phyloP scores from a whole-genome alignment of 2,888 invertebrate species.

The Dioctria linearis region DNA sequence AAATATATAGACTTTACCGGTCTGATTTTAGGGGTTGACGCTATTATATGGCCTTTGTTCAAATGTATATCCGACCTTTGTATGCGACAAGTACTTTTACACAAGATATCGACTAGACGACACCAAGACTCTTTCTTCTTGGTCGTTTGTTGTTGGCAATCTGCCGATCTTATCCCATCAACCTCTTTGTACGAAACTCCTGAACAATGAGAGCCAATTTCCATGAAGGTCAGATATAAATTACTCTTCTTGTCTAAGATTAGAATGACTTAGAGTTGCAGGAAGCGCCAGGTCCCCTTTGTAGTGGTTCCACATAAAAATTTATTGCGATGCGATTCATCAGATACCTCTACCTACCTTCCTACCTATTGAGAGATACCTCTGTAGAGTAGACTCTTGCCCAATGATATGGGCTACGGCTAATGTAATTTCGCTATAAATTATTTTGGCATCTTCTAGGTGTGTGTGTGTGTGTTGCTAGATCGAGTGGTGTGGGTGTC shows the following conservation, averaged over 20 bases:
- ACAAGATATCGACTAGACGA: conserved; percentile 7
- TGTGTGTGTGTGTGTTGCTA: too few relatives aligned
- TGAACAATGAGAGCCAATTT: conserved; percentile 3
- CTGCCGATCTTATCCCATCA: not conserved
- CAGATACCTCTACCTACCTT: too few relatives aligned
- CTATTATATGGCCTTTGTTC: not conserved
- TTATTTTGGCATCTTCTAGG: not conserved
- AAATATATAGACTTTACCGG: not conserved
- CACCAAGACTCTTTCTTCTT: not conserved
- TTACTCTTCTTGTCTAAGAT: conserved; percentile 13
- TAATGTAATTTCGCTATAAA: not conserved
- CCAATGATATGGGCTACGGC: not conserved
- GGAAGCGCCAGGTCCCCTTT: not conserved
- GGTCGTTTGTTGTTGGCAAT: not conserved
- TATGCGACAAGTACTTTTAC: not conserved
- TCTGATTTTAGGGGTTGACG: not conserved
- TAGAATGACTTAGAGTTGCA: not conserved
- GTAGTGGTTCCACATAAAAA: not conserved
- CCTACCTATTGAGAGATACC: too few relatives aligned
- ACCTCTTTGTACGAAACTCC: not conserved
- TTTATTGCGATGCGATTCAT: not conserved
- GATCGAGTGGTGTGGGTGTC: too few relatives aligned
- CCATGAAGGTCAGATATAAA: conserved; percentile 21
- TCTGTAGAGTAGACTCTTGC: not conserved
- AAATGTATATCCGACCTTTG: not conserved